Evolutionary conservation across 1,140 invertebrate species (phyloP).

Genomic region (silkworm (Bombyx mori)): DNA sequence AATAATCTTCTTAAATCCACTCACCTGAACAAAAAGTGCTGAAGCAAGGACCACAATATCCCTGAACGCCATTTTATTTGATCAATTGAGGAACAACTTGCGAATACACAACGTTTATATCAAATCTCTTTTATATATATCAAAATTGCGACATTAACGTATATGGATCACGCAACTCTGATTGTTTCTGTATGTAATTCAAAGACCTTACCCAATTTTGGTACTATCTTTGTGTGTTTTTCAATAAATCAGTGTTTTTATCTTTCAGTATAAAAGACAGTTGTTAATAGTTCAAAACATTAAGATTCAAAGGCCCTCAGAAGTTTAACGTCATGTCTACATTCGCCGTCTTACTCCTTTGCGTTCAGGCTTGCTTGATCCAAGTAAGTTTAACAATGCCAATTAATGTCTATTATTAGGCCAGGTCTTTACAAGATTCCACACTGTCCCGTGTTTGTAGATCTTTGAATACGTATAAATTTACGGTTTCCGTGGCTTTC

Average conservation of each 20-base stretch:
- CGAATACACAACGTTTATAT: background rate
- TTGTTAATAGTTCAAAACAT: background rate
- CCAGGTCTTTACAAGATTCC: background rate
- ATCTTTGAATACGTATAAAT: background rate
- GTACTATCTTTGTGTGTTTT: background rate
- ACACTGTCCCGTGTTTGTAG: background rate
- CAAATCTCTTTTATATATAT: conserved; percentile 1
- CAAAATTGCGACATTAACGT: background rate
- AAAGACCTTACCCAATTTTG: background rate
- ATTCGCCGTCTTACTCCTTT: conserved; percentile 12
- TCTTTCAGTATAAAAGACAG: background rate
- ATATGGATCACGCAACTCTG: background rate
- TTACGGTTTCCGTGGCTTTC: too few species aligned
- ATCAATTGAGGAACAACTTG: background rate
- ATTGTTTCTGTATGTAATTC: background rate
- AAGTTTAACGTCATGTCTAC: conserved; percentile 10
- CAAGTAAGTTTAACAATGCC: conserved; percentile 5
- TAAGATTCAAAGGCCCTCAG: background rate
- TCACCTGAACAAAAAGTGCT: conserved; percentile 6
- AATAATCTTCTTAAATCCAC: too few species aligned
- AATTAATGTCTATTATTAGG: background rate
- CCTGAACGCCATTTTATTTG: conserved; percentile 1
- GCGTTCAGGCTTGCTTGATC: conserved; percentile 15
- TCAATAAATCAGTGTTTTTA: background rate
- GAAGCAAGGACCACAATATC: conserved; percentile 1